Conservation (phyloP, 2,797 vertebrate species). For the Apodemus agrarius region DNA sequence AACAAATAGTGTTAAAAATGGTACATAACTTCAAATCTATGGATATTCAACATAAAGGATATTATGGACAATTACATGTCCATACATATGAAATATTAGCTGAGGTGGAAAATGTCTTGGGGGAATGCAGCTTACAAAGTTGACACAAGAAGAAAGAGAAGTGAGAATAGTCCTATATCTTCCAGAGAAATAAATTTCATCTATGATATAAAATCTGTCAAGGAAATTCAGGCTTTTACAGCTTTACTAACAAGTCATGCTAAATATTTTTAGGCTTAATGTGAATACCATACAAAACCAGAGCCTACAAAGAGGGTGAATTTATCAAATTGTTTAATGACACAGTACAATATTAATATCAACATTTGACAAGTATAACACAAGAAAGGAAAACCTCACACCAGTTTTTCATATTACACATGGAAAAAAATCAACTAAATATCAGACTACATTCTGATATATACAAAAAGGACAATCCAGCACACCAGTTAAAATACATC, state of each 20-base stretch:
- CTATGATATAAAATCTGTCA: background rate
- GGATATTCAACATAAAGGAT: background rate
- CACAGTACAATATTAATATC: background rate
- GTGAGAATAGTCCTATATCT: background rate
- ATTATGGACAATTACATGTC: background rate
- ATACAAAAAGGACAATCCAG: background rate
- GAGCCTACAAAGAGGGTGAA: background rate
- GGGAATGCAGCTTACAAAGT: constrained; percentile 22
- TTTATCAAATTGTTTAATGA: background rate
- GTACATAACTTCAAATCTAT: background rate
- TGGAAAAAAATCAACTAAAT: background rate
- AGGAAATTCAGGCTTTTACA: background rate
- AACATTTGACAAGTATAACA: background rate
- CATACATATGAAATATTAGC: constrained; percentile 2
- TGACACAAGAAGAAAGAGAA: constrained; percentile 19
- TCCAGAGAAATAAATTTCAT: background rate
- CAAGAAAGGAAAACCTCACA: background rate
- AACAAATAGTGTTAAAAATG: background rate
- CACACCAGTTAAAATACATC: background rate
- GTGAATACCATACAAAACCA: background rate
- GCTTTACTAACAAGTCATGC: background rate
- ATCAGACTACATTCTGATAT: background rate
- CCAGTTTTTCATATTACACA: background rate
- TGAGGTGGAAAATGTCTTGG: background rate
- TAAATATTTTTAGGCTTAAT: constrained; percentile 27